phyloP scores from a whole-genome alignment of 2,797 vertebrate species.

The Fringilla coelebs region DNA sequence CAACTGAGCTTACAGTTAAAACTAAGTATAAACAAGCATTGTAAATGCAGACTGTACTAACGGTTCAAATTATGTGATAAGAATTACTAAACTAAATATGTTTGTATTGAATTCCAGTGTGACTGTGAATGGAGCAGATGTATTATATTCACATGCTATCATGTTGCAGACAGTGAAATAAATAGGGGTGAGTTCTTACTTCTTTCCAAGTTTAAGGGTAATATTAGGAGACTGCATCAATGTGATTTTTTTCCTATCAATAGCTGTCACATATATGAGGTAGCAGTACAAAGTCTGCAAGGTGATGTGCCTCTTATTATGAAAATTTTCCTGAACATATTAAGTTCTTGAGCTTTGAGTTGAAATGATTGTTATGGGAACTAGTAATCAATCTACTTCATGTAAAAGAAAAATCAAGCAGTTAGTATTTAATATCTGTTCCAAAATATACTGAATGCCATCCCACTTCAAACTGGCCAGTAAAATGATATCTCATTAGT shows the following conservation, averaged over 20 bases:
- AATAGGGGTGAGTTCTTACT: background rate
- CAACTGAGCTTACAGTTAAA: background rate
- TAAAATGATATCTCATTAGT: background rate
- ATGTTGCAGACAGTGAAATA: background rate
- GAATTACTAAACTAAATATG: background rate
- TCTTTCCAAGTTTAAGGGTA: background rate
- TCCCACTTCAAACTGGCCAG: background rate
- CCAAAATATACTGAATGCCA: background rate
- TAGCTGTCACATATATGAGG: background rate
- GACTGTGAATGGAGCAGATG: background rate
- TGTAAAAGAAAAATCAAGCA: background rate
- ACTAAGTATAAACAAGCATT: background rate
- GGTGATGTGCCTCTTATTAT: background rate
- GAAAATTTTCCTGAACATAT: background rate
- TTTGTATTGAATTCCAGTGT: background rate
- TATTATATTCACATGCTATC: background rate
- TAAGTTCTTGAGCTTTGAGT: background rate
- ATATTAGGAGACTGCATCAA: background rate
- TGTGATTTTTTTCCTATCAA: background rate
- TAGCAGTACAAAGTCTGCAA: background rate
- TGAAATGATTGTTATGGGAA: background rate
- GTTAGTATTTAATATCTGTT: background rate
- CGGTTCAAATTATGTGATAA: background rate
- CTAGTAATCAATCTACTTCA: background rate
- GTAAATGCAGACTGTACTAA: background rate